Evolutionary conservation across 2,888 invertebrate genomes (phyloP).

Genomic region (Phyto melanocephala): DNA sequence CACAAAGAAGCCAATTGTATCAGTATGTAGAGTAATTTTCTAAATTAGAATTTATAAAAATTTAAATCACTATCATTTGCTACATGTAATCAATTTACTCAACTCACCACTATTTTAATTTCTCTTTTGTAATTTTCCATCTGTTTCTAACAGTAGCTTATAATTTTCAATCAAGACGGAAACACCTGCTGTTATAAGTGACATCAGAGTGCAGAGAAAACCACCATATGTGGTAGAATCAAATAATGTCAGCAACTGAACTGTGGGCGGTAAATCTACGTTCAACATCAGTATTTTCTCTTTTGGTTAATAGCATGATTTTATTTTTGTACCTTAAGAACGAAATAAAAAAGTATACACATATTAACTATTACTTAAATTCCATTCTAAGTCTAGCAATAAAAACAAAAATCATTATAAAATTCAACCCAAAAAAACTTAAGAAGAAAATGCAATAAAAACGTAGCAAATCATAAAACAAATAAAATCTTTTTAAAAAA

Average conservation of each 20-base stretch:
- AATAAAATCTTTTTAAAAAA: conserved; percentile 11
- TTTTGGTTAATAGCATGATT: background rate
- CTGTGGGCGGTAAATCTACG: conserved; percentile 34
- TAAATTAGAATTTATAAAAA: no score
- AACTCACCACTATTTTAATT: background rate
- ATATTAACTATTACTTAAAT: conserved; percentile 14
- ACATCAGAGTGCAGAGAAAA: background rate
- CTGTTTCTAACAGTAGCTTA: no score
- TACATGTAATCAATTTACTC: no score
- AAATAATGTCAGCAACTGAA: conserved; percentile 37
- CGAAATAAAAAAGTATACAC: background rate
- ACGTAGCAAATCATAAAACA: background rate
- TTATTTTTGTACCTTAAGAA: background rate
- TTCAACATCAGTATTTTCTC: conserved; percentile 7
- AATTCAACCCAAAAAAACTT: background rate
- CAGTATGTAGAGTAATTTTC: no score
- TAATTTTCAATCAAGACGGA: background rate
- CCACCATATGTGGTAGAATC: background rate
- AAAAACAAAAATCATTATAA: conserved; percentile 14
- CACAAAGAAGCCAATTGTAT: no score
- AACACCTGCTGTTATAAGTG: conserved; percentile 35
- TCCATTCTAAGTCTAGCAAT: background rate
- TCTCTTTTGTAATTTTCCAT: background rate
- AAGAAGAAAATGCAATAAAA: conserved; percentile 22
- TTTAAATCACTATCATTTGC: no score